Evolutionary conservation across 2,888 invertebrate species (phyloP).

Genomic region (Dynastes maya): DNA sequence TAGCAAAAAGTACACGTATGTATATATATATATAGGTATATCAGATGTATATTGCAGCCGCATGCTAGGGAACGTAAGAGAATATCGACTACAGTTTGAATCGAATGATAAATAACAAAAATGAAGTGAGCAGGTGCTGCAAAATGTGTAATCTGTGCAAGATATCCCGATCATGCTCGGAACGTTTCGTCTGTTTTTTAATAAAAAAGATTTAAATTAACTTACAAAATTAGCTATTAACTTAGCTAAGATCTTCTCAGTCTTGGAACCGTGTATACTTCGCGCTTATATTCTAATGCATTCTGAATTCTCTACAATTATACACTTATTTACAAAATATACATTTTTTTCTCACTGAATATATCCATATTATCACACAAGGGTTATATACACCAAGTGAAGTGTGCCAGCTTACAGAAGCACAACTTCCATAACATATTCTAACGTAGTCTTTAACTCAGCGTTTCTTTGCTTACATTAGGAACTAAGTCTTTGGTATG

Average conservation of each 20-base stretch:
- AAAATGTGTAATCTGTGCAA: slow-evolving; percentile 38
- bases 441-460: slow-evolving; percentile 15
- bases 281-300: slow-evolving; percentile 58
- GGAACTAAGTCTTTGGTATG: slow-evolving; percentile 53
- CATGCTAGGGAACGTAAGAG: slow-evolving; percentile 20
- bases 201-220: slow-evolving; percentile 52
- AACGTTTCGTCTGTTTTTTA: slow-evolving; percentile 1
- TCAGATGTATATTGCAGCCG: neutral
- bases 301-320: slow-evolving; percentile 58
- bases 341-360: slow-evolving; percentile 49
- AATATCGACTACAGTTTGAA: slow-evolving; percentile 39
- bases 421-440: slow-evolving; percentile 38
- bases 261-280: slow-evolving; percentile 67
- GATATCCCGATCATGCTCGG: slow-evolving; percentile 46
- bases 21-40: neutral
- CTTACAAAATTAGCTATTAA: slow-evolving; percentile 60
- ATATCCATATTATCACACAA: slow-evolving; percentile 56
- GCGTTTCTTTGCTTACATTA: slow-evolving; percentile 38
- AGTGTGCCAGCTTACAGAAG: slow-evolving; percentile 32
- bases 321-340: slow-evolving; percentile 59
- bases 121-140: slow-evolving; percentile 40
- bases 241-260: slow-evolving; percentile 61
- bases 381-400: slow-evolving; percentile 52
- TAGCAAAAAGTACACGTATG: neutral
- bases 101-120: slow-evolving; percentile 34